Base-by-base conservation (phyloP, 2,113 vertebrate genomes). In the Colinus virginianus region DNA sequence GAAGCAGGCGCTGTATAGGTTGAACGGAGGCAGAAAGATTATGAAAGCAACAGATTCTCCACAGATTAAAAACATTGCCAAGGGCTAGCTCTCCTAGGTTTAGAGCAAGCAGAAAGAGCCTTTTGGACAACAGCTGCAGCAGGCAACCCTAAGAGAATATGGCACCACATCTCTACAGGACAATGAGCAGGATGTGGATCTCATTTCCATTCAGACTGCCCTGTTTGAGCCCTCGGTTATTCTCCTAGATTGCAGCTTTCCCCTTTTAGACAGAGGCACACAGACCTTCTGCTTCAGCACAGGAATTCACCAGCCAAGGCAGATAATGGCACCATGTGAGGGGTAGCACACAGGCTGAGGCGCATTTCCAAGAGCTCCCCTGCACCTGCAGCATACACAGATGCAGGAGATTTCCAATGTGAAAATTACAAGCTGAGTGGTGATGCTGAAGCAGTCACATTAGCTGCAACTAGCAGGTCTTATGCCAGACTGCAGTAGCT, bases 401-500 rank as follows among this genome's bases (percentile, higher is more conserved):
- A 46, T n/a, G 25, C 34, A 19, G 69, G 66, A 95, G 84, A 83
- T 80, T 70, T 90, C 91, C 87, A 22, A 5, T 1, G 82, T 8
- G 61, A 87, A 67, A 80, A 84, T 21, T 7, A n/a, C 51, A 43
- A 49, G 56, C 64, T 51, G 25, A 61, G 91, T 68, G 56, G 68
- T 2, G 36, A 81, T 67, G 79, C 85, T 17, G 0, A 78, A 91
- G 72, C 28, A 48, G 6, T 90, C 79, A 3, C 61, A 2, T 26
- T 78, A 89, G 71, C 82, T 42, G 87, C 85, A 23, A 84, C 67
- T 90, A 76, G 32, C 71, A 67, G 89, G 89, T 91, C 79, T 64
- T 26, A 25, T n/a, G 63, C 63, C 96, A 91, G 53, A 76, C 94
- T 96, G 94, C 94, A 95, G 95, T 91, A 76, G 8, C 91, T 91